These are phyloP conservation scores for Gracilinanus agilis DNA, from an alignment of 2,113 vertebrate species.

Conservation along the genomic window DNA sequence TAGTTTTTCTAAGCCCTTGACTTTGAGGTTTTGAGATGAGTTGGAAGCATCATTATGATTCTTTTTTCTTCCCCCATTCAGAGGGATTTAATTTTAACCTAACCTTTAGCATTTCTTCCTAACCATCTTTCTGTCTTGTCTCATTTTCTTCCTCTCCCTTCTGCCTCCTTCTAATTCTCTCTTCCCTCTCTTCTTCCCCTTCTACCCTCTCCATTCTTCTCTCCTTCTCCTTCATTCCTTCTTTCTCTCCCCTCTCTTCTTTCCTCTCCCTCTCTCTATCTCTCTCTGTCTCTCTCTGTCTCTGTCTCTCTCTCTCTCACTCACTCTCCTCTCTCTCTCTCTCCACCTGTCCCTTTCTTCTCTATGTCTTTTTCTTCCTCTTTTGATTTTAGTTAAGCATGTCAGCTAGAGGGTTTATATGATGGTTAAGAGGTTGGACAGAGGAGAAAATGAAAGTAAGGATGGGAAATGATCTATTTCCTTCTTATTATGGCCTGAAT, in stretches of 20 bases:
- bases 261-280: neutral
- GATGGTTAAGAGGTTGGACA: neutral
- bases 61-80: neutral
- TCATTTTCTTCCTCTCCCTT: neutral
- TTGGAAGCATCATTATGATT: neutral
- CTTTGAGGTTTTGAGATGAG: neutral
- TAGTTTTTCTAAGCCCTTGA: neutral
- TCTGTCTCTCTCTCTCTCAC: neutral
- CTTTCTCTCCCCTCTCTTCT: too few species aligned
- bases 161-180: neutral
- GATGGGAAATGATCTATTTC: neutral
- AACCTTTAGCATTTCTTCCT: neutral
- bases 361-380: neutral
- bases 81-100: neutral
- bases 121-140: neutral
- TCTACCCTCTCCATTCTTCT: too few species aligned
- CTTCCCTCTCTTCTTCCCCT: neutral
- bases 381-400: neutral
- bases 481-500: neutral
- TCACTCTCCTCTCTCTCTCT: neutral
- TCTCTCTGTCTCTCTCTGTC: neutral
- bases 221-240: neutral
- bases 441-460: neutral
- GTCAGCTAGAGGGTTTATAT: neutral
- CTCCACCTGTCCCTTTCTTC: neutral